Evolutionary conservation across 2,888 invertebrate genomes (phyloP), one percentile per base, ranked within the genome.

Genomic region (Azorinus chamasolen): DNA sequence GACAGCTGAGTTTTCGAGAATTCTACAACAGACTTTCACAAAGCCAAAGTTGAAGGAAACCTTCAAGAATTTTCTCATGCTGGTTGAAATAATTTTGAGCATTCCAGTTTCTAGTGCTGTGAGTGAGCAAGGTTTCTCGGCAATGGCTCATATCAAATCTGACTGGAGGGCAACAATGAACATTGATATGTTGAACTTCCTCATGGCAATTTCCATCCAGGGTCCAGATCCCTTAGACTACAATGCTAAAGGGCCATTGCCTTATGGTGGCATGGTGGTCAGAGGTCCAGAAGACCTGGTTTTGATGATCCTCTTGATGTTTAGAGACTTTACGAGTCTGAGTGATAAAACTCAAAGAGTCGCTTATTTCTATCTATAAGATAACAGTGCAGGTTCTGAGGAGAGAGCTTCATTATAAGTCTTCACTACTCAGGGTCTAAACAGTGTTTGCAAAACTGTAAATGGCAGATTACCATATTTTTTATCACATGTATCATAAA

Each of bases 101-200:
- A 46, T 53, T 27, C 53, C 53, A 32, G 32, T 32, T 6, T 50
- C 50, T 8, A 50, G 50, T 50, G 50, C 50, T 22, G 61, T 71
- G 8, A 79, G 80, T 77, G 78, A 79, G 27, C 62, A 81, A 16
- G 80, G 83, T 5, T 84, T 81, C 45, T 81, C 74, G 14, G 61
- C 76, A 1, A 75, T 83, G 71, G 63, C 72, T 10, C 45, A 80
- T 14, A 75, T 77, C 16, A 81, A 81, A 55, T 80, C 70, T 10
- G 84, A 83, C 37, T 80, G 74, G 80, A 75, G 80, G 37, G 51
- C 76, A 10, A 18, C 46, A 0, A 63, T 84, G 6, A 58, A 51
- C 22, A 50, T 59, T n/a, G 45, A 68, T 18, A 79, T 73, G 66
- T 22, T 79, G 41, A 77, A 77, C 46, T 48, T 22, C 16, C 58